Evolutionary conservation across 2,113 vertebrate genomes (phyloP).

Genomic region (Sylvietta virens): DNA sequence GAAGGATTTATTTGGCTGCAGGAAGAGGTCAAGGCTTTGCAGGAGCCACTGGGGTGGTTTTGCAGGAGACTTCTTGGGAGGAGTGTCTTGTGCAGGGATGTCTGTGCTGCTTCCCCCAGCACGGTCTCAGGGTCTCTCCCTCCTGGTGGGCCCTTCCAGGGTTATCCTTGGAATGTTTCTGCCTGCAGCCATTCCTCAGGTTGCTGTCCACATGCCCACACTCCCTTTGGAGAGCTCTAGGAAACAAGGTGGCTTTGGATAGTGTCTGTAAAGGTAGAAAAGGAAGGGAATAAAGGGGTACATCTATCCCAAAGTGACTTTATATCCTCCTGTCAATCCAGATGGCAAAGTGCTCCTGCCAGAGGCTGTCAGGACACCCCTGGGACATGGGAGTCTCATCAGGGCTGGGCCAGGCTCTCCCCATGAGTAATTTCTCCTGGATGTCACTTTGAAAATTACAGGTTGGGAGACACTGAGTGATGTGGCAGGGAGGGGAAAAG

Average conservation of each 20-base stretch:
- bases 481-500: background rate
- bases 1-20: background rate
- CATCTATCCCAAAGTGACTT: background rate
- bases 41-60: background rate
- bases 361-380: background rate
- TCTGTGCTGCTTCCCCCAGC: background rate
- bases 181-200: background rate
- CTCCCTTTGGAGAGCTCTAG: background rate
- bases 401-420: background rate
- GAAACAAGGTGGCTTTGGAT: background rate
- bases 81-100: fast-evolving
- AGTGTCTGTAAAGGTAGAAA: background rate
- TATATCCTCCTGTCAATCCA: background rate
- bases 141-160: background rate
- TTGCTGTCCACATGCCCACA: fast-evolving
- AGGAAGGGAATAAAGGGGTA: background rate
- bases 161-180: background rate
- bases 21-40: background rate
- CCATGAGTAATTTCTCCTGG: background rate
- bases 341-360: background rate
- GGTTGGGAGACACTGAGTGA: background rate
- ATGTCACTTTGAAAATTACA: background rate
- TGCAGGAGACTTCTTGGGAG: background rate
- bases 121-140: background rate
- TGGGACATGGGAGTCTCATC: fast-evolving